Evolutionary conservation across 2,888 invertebrate species (phyloP), one percentile per base, ranked within the genome.

Genomic region (Lepidocyrtinus sp.): DNA sequence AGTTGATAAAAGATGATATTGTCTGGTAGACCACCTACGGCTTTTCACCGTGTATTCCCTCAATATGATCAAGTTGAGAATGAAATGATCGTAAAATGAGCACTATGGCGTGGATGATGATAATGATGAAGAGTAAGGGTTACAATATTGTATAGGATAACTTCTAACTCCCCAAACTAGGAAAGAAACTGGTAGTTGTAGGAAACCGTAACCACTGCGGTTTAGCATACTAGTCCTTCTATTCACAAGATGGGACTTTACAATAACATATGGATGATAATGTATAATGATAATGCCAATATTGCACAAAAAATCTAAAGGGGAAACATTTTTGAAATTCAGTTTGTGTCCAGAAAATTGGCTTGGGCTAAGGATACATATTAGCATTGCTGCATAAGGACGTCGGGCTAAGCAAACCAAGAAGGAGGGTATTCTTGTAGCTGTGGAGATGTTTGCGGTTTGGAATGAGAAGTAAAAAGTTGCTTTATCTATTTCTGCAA

Each of bases 391-490:
- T 50, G 50, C 50, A 12, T 50, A 17, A 50, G n/a, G 50, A 50
- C 50, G 50, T 50, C n/a, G 50, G 12, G 50, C 50, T 17, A 50
- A 15, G 50, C n/a, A 50, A 50, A 7, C 50, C n/a, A 50, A 50
- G 50, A 50, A 50, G 17, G 50, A n/a, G 50, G 17, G 50, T n/a
- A 50, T 12, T 7, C 36, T 36, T 50, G 15, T 17, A 7, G 50
- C 50, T 50, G 50, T 50, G 50, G 50, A 2, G 17, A n/a, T 17
- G 50, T 15, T 12, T 12, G 50, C 17, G 50, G 50, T 50, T 50
- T 50, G 50, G 50, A 50, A 50, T 50, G 50, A 50, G 50, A 50
- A 36, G 36, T n/a, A 50, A 50, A 50, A 50, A 50, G 50, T 50
- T 15, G 50, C 50, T 50, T 50, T 50, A 50, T 50, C 50, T 50